A percentile compares a stretch with the other conserved stretches of the same genome.
phyloP scores from a whole-genome alignment of 2,113 vertebrate species.

The Zapus hudsonius region DNA sequence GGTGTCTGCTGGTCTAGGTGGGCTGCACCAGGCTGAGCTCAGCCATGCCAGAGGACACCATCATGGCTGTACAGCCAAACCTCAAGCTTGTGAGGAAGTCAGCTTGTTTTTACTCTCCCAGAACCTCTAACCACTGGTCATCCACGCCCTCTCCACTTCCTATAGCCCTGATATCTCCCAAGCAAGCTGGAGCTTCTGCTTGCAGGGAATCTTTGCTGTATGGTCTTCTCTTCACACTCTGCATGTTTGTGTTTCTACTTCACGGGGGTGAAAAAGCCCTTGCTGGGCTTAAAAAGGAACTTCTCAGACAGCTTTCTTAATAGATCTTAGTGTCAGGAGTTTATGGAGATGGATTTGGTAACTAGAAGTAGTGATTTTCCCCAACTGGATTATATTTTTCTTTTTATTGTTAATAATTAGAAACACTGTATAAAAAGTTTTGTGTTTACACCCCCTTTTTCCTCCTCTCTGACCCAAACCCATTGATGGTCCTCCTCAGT shows the following conservation, averaged over 20 bases:
- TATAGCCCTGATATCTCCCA: accelerated
- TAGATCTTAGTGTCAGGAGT: background rate
- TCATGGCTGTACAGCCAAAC: no score
- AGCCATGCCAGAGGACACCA: background rate
- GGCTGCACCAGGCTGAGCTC: background rate
- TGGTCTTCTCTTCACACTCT: background rate
- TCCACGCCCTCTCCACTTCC: background rate
- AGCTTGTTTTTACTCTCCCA: background rate
- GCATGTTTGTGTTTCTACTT: background rate
- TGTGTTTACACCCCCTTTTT: no score
- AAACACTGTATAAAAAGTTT: no score
- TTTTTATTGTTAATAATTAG: no score
- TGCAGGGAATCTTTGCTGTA: background rate
- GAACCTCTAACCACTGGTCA: no score
- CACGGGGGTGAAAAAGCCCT: background rate
- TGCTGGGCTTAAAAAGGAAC: background rate
- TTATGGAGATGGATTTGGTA: background rate
- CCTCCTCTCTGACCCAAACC: no score
- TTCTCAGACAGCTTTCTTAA: background rate
- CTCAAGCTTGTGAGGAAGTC: no score
- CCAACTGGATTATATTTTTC: no score
- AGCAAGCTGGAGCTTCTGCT: background rate
- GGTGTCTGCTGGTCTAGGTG: background rate
- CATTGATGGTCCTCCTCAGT: no score
- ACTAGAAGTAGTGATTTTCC: background rate